These are phyloP conservation scores for Cephalopterus ornatus DNA, from an alignment of 2,113 vertebrate genomes.

Conservation along the genomic window DNA sequence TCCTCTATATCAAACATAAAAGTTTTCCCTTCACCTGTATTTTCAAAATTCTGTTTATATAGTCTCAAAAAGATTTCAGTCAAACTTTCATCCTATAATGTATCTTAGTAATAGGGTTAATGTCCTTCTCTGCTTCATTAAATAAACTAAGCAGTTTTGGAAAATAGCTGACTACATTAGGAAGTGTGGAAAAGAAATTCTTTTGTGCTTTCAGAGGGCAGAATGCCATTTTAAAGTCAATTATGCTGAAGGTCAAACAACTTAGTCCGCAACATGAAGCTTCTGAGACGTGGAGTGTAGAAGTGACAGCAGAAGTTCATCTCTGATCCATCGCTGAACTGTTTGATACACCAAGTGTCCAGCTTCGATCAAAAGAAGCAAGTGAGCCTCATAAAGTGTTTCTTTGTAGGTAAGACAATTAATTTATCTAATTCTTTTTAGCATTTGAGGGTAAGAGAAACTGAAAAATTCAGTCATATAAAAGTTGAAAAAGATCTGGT, in stretches of 20 bases:
- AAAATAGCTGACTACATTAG: neutral
- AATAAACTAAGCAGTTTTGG: neutral
- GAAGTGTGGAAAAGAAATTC: neutral
- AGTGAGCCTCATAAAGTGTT: neutral
- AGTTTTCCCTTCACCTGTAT: neutral
- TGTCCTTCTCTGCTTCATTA: neutral
- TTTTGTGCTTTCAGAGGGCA: neutral
- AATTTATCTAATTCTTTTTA: slow-evolving; percentile 51
- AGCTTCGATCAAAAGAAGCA: neutral
- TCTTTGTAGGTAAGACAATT: slow-evolving; percentile 41
- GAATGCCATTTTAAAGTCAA: slow-evolving; percentile 11
- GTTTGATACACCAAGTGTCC: neutral
- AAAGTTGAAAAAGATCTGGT: neutral
- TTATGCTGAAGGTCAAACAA: neutral
- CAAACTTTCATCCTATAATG: neutral
- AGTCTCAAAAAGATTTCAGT: neutral
- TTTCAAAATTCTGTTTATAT: neutral
- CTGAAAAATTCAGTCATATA: neutral
- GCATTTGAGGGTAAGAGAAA: slow-evolving; percentile 32
- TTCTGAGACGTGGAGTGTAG: neutral
- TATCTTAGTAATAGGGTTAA: neutral
- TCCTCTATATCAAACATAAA: neutral
- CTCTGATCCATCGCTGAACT: neutral
- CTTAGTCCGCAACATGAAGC: neutral
- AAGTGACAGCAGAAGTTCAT: neutral